A percentile compares a stretch with the other conserved stretches of the same genome.
These are phyloP conservation scores for Rachycentron canadum DNA, from an alignment of 2,797 vertebrate genomes.

Conservation along the genomic window DNA sequence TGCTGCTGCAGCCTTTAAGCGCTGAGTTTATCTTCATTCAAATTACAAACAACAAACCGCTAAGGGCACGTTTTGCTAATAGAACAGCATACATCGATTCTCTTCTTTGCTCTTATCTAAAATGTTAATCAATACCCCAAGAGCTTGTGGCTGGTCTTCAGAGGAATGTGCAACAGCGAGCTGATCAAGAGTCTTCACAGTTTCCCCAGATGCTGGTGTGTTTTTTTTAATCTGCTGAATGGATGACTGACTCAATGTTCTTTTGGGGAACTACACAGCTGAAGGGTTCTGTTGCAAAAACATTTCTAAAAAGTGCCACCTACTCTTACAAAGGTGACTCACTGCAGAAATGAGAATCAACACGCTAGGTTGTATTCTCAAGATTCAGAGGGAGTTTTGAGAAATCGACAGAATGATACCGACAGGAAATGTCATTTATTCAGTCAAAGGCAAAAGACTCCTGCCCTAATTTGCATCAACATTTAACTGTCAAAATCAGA, in stretches of 20 bases:
- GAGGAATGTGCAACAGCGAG: conserved; percentile 51
- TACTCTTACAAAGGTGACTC: conserved; percentile 14
- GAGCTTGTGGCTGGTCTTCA: conserved; percentile 38
- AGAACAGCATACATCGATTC: conserved; percentile 45
- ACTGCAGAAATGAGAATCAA: background rate
- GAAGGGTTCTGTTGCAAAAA: conserved; percentile 30
- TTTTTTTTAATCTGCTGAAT: conserved; percentile 24
- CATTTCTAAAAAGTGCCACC: conserved; percentile 10
- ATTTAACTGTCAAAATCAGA: conserved; percentile 13
- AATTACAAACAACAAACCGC: conserved; percentile 57
- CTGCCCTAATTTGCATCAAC: background rate
- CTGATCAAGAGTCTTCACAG: conserved; percentile 33
- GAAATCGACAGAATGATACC: background rate
- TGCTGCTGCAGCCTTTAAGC: conserved; percentile 37
- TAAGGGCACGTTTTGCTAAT: conserved; percentile 46
- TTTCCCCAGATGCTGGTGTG: background rate
- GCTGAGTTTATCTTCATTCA: conserved; percentile 49
- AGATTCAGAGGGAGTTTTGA: background rate
- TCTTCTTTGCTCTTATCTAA: conserved; percentile 56
- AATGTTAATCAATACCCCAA: conserved; percentile 71
- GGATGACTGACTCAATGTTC: conserved; percentile 34
- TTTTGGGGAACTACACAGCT: conserved; percentile 23
- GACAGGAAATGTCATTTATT: background rate
- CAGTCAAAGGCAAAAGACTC: background rate
- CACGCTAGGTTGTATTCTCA: background rate